phyloP scores from a whole-genome alignment of 2,888 invertebrate species.

The Dryobota labecula region DNA sequence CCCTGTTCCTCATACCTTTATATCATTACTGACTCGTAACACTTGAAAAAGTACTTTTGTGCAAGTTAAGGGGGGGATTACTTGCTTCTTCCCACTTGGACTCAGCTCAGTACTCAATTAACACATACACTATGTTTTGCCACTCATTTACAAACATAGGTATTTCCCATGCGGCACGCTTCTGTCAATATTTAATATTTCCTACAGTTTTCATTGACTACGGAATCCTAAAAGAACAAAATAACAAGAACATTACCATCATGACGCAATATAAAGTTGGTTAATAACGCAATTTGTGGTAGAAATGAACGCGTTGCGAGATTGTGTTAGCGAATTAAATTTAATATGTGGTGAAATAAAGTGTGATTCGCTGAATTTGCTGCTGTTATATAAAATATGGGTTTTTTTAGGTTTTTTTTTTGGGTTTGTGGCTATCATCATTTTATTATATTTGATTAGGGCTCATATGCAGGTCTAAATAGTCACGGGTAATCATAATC shows the following conservation, averaged over 20 bases:
- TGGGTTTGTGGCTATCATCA: background rate
- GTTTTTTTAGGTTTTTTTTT: conserved; percentile 3
- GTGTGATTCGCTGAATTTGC: conserved; percentile 18
- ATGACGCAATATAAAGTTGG: conserved; percentile 50
- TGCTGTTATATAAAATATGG: conserved; percentile 5
- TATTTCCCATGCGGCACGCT: conserved; percentile 12
- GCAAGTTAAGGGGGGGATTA: background rate
- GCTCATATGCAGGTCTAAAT: fast-evolving
- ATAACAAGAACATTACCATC: conserved; percentile 38
- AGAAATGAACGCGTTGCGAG: conserved; percentile 50
- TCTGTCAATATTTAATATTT: conserved; percentile 35
- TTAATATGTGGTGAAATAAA: conserved; percentile 50
- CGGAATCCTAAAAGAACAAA: conserved; percentile 18
- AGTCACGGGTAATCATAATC: no score
- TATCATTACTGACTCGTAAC: background rate
- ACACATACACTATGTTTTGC: background rate
- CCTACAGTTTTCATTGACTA: conserved; percentile 15
- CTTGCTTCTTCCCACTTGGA: background rate
- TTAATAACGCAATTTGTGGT: conserved; percentile 56
- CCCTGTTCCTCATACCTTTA: no score
- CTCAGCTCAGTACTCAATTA: background rate
- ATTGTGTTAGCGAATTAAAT: conserved; percentile 60
- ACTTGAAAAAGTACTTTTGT: background rate
- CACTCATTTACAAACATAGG: background rate
- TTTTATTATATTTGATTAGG: no score